These are phyloP conservation scores for Tinamus guttatus DNA, from an alignment of 2,113 vertebrate species.

Conservation along the genomic window DNA sequence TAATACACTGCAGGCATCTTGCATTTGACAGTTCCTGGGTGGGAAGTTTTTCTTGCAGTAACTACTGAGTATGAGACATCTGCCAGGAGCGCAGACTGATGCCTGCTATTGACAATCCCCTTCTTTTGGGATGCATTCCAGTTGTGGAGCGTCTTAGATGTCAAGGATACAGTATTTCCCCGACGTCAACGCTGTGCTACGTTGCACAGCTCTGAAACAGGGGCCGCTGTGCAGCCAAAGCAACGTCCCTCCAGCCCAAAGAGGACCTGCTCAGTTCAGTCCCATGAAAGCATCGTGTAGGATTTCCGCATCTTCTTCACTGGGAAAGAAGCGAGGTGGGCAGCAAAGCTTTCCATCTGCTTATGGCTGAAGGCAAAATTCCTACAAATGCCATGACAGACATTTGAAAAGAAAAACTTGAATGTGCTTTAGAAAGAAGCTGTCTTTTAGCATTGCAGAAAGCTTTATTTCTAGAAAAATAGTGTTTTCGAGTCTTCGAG, in stretches of 20 bases:
- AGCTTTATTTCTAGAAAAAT: not conserved
- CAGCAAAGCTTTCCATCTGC: not conserved
- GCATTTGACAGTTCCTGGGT: slow-evolving; percentile 42
- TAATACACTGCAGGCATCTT: slow-evolving; percentile 5
- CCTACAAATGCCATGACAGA: not conserved
- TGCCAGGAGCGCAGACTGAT: not conserved
- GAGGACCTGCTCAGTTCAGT: not conserved
- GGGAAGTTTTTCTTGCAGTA: slow-evolving; percentile 27
- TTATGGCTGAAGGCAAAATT: not conserved
- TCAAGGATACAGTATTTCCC: too few species aligned
- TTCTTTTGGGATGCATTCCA: not conserved
- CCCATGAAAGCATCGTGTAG: not conserved
- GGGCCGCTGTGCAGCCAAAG: not conserved
- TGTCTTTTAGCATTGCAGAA: not conserved
- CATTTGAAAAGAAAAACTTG: not conserved
- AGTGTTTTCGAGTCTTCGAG: not conserved
- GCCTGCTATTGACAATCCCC: not conserved
- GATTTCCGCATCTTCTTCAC: too few species aligned
- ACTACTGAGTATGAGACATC: not conserved
- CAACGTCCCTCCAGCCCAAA: not conserved
- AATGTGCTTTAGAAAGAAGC: not conserved
- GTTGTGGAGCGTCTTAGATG: not conserved
- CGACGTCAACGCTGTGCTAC: not conserved
- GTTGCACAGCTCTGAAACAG: not conserved
- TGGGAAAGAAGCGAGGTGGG: not conserved